A percentile compares a stretch with the other conserved stretches of the same genome.
phyloP scores from a whole-genome alignment of 2,797 vertebrate species.

The Strix occidentalis region DNA sequence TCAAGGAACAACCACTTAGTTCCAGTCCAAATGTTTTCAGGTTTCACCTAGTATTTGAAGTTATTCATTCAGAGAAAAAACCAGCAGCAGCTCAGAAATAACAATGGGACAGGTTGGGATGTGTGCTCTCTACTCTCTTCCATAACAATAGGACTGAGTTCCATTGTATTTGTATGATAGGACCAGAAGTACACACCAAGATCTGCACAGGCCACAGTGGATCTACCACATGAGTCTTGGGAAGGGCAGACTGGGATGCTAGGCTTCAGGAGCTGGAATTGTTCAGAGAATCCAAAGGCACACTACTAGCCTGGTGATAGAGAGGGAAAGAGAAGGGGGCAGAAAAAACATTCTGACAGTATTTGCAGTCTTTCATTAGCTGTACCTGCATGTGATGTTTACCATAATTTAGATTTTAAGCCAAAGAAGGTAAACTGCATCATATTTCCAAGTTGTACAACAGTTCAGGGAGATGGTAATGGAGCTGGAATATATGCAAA shows the following conservation, averaged over 20 bases:
- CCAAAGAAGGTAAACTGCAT: too few species aligned
- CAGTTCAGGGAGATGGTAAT: not conserved
- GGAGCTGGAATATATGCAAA: not conserved
- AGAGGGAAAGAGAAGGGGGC: fast-evolving
- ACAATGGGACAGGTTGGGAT: not conserved
- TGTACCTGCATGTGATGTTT: not conserved
- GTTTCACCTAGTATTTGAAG: not conserved
- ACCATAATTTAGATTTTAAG: not conserved
- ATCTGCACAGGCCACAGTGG: not conserved
- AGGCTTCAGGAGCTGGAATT: not conserved
- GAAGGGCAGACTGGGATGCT: not conserved
- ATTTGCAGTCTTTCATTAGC: not conserved
- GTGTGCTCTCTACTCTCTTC: not conserved
- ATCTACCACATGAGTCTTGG: not conserved
- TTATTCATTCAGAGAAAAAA: not conserved
- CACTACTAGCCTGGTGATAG: too few species aligned
- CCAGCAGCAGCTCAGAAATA: not conserved
- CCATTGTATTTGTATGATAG: not conserved
- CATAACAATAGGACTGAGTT: fast-evolving
- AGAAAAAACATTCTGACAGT: not conserved
- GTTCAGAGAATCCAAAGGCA: not conserved
- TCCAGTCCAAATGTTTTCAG: not conserved
- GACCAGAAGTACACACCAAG: not conserved
- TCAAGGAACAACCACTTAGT: not conserved
- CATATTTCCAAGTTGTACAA: not conserved